Percentiles rank a stretch among this genome's conserved stretches.
These are phyloP conservation scores for Ptychoptera contaminata DNA, from an alignment of 2,888 invertebrate species.

Conservation along the genomic window DNA sequence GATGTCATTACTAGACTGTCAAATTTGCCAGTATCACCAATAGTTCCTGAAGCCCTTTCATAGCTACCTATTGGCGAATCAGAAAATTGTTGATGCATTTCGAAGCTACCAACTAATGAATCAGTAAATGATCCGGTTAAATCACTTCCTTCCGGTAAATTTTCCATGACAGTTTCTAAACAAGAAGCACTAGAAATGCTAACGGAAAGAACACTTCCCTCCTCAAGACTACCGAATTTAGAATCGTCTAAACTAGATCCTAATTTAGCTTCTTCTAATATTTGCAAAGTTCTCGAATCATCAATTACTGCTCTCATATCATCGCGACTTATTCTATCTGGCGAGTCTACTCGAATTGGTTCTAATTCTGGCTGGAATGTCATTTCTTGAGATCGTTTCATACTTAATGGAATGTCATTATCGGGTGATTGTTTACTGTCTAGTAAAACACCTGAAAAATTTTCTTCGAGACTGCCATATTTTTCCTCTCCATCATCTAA, in stretches of 20 bases:
- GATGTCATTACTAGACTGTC: constrained; percentile 16
- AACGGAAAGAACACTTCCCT: constrained; percentile 39
- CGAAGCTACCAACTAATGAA: constrained; percentile 27
- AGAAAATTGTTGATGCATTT: constrained; percentile 13
- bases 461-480: constrained; percentile 28
- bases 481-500: constrained; percentile 16
- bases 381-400: constrained; percentile 87
- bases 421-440: constrained; percentile 36
- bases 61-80: constrained; percentile 11
- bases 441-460: constrained; percentile 39
- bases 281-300: constrained; percentile 33
- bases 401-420: constrained; percentile 47
- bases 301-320: constrained; percentile 29
- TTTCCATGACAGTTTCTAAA: constrained; percentile 29
- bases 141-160: constrained; percentile 19
- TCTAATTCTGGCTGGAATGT: constrained; percentile 56
- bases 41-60: constrained; percentile 9
- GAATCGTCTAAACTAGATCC: constrained; percentile 30
- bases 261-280: constrained; percentile 17
- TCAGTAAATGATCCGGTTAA: constrained; percentile 26
- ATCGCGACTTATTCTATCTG: constrained; percentile 26
- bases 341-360: constrained; percentile 18
- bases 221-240: constrained; percentile 37
- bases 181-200: constrained; percentile 43
- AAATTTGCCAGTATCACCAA: constrained; percentile 5